Percentiles rank a stretch among this genome's conserved stretches.
Evolutionary conservation across 2,113 vertebrate genomes (phyloP).

Genomic region (Halichoeres trimaculatus): DNA sequence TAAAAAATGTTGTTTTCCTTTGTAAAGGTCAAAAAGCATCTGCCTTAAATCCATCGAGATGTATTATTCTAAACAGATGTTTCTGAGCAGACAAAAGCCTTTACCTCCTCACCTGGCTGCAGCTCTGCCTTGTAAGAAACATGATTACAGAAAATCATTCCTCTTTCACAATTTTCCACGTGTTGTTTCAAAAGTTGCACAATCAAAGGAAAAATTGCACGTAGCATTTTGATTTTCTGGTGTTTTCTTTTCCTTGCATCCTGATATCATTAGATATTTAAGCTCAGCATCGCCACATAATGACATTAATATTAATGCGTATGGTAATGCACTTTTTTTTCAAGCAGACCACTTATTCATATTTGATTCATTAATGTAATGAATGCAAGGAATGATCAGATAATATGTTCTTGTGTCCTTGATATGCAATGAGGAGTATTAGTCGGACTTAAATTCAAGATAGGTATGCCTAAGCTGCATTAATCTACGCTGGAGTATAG

Average conservation of each 20-base stretch:
- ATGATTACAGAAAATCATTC: no score
- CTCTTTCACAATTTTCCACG: no score
- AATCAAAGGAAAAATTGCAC: background rate
- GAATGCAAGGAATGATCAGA: slow-evolving; percentile 81
- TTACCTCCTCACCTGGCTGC: slow-evolving; percentile 88
- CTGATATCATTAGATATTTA: slow-evolving; percentile 57
- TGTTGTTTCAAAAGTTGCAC: background rate
- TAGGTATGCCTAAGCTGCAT: slow-evolving; percentile 75
- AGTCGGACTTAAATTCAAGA: slow-evolving; percentile 70
- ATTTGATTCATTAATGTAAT: slow-evolving; percentile 85
- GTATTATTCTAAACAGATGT: slow-evolving; percentile 78
- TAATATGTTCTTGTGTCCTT: slow-evolving; percentile 78
- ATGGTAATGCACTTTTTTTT: slow-evolving; percentile 77
- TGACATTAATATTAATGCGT: slow-evolving; percentile 83
- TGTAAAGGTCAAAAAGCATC: slow-evolving; percentile 36
- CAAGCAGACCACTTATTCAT: slow-evolving; percentile 78
- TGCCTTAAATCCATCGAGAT: slow-evolving; percentile 50
- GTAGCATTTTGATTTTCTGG: slow-evolving; percentile 1
- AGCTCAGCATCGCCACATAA: slow-evolving; percentile 64
- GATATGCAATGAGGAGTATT: slow-evolving; percentile 76
- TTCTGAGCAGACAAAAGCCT: slow-evolving; percentile 79
- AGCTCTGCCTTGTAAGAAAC: slow-evolving; percentile 58
- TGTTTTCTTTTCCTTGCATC: slow-evolving; percentile 31
- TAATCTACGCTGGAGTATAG: slow-evolving; percentile 75
- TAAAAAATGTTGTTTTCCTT: background rate